Evolutionary conservation across 2,797 vertebrate species (phyloP), one percentile per base, ranked within the genome.

Genomic region (Enteromius treurensis): DNA sequence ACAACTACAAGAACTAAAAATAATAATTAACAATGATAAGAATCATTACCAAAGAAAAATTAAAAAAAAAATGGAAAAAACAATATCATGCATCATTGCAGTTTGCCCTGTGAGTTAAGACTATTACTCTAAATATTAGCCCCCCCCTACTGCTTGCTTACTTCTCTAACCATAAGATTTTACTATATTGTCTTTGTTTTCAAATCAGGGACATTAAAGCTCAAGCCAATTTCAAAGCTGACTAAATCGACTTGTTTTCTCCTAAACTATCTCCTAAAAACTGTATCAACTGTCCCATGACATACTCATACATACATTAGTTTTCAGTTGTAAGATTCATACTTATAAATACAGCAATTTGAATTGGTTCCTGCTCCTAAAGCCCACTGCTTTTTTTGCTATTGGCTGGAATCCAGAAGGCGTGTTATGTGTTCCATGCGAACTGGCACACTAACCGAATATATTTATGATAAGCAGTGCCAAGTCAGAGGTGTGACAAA

Each of bases 91-190:
- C 68, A 76, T 78, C n/a, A 77, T 68, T 84, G 79, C 85, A 85
- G 71, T 80, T 75, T 85, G 73, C 76, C 53, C 58, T 70, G 71
- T 78, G 79, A 82, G 81, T 81, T 84, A 87, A 85, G n/a, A 77
- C 51, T 19, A 75, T 69, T 29, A 71, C 23, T 77, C 64, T 68
- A 53, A 23, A 69, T 37, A 69, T 19, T 8, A 26, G 55, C 17
- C 37, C 29, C 1, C 5, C 26, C 51, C 21, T 60, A 14, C 40
- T n/a, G 2, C 34, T 47, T 51, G 19, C 79, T 60, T 60, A 19
- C 26, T 40, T 80, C 26, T 62, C 37, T 34, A 80, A 47, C 26
- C 74, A 34, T 65, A 23, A 7, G 2, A 49, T 64, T 62, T 37
- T 5, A 10, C n/a, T 26, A 3, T 5, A 11, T 47, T 71, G 64